Evolutionary conservation across 30 jellyfish, hydroid and myxozoan genomes (phyloP), one percentile per base, ranked within the genome.

Genomic region (Turritopsis rubra): DNA sequence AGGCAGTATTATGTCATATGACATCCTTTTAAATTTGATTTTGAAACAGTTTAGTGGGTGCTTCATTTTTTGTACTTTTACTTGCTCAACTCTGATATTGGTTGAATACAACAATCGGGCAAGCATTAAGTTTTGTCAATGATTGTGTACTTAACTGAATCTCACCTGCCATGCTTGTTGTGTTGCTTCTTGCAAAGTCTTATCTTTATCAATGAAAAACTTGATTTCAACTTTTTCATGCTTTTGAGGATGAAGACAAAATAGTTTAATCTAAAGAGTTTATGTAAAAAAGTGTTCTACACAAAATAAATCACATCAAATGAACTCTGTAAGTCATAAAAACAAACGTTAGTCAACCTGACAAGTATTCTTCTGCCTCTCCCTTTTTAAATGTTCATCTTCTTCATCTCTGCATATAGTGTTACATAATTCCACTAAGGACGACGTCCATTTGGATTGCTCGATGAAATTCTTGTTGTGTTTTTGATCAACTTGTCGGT

Each of bases 101-200:
- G n/a, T n/a, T n/a, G n/a, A n/a, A n/a, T n/a, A n/a, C n/a, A n/a
- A n/a, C n/a, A n/a, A n/a, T n/a, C n/a, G n/a, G n/a, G n/a, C n/a
- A n/a, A n/a, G n/a, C n/a, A n/a, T n/a, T n/a, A n/a, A n/a, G n/a
- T n/a, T n/a, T n/a, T n/a, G n/a, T n/a, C n/a, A n/a, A n/a, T n/a
- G n/a, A 52, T 23, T 52, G 29, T 21, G 27, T 16, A 31, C 85
- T 25, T 22, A 18, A 22, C 27, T 79, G 81, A 26, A 79, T 30
- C 81, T 4, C 52, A 90, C 97, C 89, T 86, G 78, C 97, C 97
- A 90, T 29, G 95, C 95, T 18, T 25, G 78, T 53, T 81, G 90
- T n/a, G 96, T 90, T n/a, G 94, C 95, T 21, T 91, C 96, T 17
- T 66, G 80, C 52, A 87, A 29, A 16, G 96, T 83, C 52, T 80